Conservation (phyloP, 2,888 invertebrate genomes). For the Diarsia rubi region DNA sequence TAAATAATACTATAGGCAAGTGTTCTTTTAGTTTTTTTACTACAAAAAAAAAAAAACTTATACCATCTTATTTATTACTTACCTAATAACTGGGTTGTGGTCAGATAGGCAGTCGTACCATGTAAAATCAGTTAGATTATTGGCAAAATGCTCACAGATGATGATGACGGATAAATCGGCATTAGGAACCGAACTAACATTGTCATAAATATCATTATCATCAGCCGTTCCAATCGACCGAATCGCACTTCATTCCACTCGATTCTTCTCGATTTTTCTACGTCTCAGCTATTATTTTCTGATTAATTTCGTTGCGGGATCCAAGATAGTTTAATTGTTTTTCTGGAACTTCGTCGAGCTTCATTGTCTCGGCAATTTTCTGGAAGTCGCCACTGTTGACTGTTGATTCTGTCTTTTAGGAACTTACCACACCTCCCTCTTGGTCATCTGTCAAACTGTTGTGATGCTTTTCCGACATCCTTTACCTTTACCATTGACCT, state of each 20-base stretch:
- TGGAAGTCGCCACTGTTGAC: no score
- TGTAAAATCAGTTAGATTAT: not conserved
- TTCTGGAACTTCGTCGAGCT: no score
- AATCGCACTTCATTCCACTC: not conserved
- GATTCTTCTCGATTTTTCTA: not conserved
- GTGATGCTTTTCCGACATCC: no score
- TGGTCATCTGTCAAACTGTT: no score
- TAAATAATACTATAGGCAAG: not conserved
- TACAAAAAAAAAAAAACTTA: slow-evolving; percentile 23
- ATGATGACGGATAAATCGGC: not conserved
- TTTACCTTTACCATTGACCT: no score
- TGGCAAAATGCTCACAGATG: not conserved
- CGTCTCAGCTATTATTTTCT: no score
- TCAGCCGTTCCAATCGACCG: not conserved
- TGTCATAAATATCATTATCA: not conserved
- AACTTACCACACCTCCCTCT: no score
- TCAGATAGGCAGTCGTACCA: not conserved
- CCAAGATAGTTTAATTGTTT: no score
- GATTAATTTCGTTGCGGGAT: no score
- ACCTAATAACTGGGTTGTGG: not conserved
- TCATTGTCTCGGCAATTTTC: no score
- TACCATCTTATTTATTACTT: not conserved
- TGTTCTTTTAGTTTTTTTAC: slow-evolving; percentile 1
- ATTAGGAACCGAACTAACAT: not conserved
- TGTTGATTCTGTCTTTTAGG: no score